Percentiles rank a stretch among this genome's conserved stretches.
These are phyloP conservation scores for Antidorcas marsupialis DNA, from an alignment of 2,113 vertebrate genomes.

Conservation along the genomic window DNA sequence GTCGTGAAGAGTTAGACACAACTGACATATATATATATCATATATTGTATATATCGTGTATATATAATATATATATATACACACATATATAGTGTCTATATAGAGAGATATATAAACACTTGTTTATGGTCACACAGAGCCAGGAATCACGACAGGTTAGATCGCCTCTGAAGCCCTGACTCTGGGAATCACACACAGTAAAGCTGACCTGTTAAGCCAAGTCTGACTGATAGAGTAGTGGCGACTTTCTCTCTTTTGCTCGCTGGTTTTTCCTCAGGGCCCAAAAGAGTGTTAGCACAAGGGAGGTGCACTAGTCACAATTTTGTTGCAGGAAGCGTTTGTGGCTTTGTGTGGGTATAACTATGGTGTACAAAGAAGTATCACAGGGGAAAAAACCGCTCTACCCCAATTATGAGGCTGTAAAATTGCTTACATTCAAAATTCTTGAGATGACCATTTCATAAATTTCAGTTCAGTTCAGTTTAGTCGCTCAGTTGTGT, in stretches of 20 bases:
- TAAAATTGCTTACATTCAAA: neutral
- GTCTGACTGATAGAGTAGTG: neutral
- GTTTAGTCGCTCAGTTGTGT: neutral
- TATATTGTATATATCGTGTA: neutral
- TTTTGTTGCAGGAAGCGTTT: neutral
- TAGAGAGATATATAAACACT: neutral
- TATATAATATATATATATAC: neutral
- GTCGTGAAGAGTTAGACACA: accelerated
- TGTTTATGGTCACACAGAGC: neutral
- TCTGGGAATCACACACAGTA: neutral
- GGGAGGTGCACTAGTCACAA: neutral
- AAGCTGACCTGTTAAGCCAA: neutral
- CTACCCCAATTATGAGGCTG: neutral
- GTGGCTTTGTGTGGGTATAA: too few species aligned
- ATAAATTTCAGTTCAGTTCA: neutral
- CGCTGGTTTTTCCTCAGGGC: neutral
- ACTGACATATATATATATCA: neutral
- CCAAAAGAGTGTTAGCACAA: neutral
- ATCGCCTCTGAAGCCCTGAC: neutral
- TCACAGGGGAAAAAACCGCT: neutral
- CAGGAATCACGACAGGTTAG: neutral
- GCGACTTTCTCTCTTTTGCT: neutral
- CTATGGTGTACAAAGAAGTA: neutral
- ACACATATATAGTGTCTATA: neutral
- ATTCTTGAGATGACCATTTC: neutral